These are phyloP conservation scores for Lasioglossum leucozonium DNA, from an alignment of 2,888 invertebrate genomes.

Conservation along the genomic window DNA sequence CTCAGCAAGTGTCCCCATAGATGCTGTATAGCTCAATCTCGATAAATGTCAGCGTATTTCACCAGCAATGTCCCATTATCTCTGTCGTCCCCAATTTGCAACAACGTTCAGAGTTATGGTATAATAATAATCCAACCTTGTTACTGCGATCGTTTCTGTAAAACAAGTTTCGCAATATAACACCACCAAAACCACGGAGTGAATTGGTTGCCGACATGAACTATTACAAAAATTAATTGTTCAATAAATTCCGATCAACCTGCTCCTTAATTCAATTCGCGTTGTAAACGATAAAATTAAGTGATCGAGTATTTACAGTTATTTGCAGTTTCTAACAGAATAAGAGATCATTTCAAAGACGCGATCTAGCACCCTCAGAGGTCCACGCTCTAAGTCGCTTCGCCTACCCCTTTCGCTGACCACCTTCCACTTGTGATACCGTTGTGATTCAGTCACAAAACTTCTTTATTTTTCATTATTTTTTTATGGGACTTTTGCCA, in stretches of 20 bases:
- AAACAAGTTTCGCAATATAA: neutral
- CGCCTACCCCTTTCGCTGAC: too few species aligned
- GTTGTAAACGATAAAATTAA: too few species aligned
- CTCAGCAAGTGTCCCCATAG: neutral
- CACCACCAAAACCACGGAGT: constrained; percentile 15
- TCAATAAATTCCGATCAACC: neutral
- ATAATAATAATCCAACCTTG: constrained; percentile 23
- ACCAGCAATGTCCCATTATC: constrained; percentile 12
- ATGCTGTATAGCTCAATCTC: constrained; percentile 26
- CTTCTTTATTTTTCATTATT: too few species aligned
- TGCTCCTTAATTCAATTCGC: neutral
- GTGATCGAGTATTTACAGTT: neutral
- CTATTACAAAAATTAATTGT: constrained; percentile 68
- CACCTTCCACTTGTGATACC: too few species aligned
- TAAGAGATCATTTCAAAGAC: neutral
- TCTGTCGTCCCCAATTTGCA: constrained; percentile 26
- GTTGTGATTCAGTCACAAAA: too few species aligned
- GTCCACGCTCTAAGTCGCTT: too few species aligned
- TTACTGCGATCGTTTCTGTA: neutral
- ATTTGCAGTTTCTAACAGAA: neutral
- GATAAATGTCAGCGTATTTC: constrained; percentile 25
- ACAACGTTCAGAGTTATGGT: constrained; percentile 28
- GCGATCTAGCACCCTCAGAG: too few species aligned
- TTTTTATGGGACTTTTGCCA: too few species aligned
- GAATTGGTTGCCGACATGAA: constrained; percentile 46